These are phyloP conservation scores for Cephalopholis sonnerati DNA, from an alignment of 2,113 vertebrate genomes.

Conservation along the genomic window DNA sequence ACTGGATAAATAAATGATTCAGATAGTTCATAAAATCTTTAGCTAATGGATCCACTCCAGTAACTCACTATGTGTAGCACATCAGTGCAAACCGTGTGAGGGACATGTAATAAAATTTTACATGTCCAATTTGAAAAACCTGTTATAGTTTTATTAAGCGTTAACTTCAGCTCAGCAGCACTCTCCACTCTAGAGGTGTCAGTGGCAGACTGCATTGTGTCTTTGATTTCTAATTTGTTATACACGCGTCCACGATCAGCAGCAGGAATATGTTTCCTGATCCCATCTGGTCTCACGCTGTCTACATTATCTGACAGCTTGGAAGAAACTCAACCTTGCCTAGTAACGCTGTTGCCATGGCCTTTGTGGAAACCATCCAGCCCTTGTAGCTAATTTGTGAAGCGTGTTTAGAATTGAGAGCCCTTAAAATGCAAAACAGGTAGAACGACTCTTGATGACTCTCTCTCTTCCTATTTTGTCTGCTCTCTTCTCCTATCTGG, in stretches of 20 bases:
- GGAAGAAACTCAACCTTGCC: slow-evolving; percentile 59
- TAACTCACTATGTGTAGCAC: slow-evolving; percentile 19
- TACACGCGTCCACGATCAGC: slow-evolving; percentile 28
- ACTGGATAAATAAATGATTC: too few relatives aligned
- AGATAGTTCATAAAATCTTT: slow-evolving; percentile 23
- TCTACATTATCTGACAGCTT: slow-evolving; percentile 55
- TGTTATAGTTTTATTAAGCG: slow-evolving; percentile 33
- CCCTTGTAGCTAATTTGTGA: slow-evolving; percentile 62
- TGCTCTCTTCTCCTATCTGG: slow-evolving; percentile 1
- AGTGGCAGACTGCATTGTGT: background rate
- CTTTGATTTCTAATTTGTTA: slow-evolving; percentile 38
- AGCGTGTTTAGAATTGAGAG: slow-evolving; percentile 76
- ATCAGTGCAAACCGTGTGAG: slow-evolving; percentile 3
- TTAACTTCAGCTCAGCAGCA: slow-evolving; percentile 13
- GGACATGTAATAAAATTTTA: slow-evolving; percentile 1
- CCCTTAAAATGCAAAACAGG: slow-evolving; percentile 73
- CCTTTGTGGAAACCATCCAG: slow-evolving; percentile 68
- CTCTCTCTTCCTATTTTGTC: slow-evolving; percentile 8
- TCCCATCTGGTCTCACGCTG: slow-evolving; percentile 46
- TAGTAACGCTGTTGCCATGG: slow-evolving; percentile 82
- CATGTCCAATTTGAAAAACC: slow-evolving; percentile 18
- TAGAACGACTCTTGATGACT: slow-evolving; percentile 12
- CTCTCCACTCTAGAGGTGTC: background rate
- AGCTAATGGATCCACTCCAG: slow-evolving; percentile 43
- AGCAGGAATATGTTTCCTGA: slow-evolving; percentile 30